These are phyloP conservation scores for Lochmaea crataegi DNA, from an alignment of 2,888 invertebrate species.

Conservation along the genomic window DNA sequence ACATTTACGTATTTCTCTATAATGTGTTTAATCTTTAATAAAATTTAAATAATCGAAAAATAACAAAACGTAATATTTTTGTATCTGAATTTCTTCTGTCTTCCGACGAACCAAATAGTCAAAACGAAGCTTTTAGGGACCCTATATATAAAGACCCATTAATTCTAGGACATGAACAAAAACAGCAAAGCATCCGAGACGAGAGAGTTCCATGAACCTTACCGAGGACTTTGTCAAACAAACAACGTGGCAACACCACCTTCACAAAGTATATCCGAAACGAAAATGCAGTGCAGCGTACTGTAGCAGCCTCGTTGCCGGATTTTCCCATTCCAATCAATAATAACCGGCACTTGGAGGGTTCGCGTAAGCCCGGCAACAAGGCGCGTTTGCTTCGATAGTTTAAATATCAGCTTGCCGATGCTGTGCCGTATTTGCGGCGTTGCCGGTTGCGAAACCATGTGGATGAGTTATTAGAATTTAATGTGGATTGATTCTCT, in stretches of 20 bases:
- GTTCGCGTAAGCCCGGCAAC: constrained; percentile 54
- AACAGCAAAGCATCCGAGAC: constrained; percentile 35
- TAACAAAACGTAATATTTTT: not conserved
- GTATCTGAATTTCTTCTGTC: not conserved
- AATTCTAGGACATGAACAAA: constrained; percentile 39
- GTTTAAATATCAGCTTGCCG: constrained; percentile 43
- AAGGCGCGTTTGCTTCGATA: constrained; percentile 38
- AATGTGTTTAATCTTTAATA: not conserved
- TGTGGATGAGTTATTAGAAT: constrained; percentile 37
- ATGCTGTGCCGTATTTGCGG: constrained; percentile 35
- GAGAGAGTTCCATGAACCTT: constrained; percentile 40
- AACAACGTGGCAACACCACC: constrained; percentile 38
- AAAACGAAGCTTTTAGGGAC: constrained; percentile 26
- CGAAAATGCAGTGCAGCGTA: constrained; percentile 61
- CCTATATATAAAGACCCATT: constrained; percentile 32
- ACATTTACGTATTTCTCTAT: not conserved
- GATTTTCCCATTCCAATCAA: constrained; percentile 59
- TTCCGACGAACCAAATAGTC: constrained; percentile 22
- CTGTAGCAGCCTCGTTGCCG: constrained; percentile 62
- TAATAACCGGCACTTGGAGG: constrained; percentile 59
- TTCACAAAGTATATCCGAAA: constrained; percentile 40
- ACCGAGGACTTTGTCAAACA: constrained; percentile 36
- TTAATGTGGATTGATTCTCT: constrained; percentile 31
- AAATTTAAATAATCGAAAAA: not conserved
- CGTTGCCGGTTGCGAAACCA: constrained; percentile 37